phyloP scores from a whole-genome alignment of 1,140 invertebrate species.

The Megalopta genalis region DNA sequence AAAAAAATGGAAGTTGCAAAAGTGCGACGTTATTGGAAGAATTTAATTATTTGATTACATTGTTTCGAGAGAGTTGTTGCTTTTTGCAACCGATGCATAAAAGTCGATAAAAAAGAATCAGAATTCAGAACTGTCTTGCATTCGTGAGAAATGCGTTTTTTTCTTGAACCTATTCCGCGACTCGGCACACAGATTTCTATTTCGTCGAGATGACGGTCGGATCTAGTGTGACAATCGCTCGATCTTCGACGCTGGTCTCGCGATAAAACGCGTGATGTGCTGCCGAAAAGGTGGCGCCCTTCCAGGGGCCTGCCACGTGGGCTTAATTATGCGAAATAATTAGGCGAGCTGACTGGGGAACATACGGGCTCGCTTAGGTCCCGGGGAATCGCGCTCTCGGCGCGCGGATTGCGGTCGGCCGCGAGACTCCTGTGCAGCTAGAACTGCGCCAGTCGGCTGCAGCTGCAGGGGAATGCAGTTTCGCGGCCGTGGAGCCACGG shows the following conservation, averaged over 20 bases:
- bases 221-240: too few species aligned
- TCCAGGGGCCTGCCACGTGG: constrained; percentile 20
- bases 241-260: neutral
- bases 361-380: constrained; percentile 35
- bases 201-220: too few species aligned
- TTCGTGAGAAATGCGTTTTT: too few species aligned
- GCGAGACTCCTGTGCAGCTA: constrained; percentile 43
- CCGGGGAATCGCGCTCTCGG: constrained; percentile 50
- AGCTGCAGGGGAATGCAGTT: constrained; percentile 37
- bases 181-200: too few species aligned
- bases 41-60: too few species aligned
- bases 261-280: constrained; percentile 11
- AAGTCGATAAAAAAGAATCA: too few species aligned
- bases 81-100: too few species aligned
- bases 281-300: neutral
- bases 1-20: too few species aligned
- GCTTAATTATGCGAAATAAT: constrained; percentile 69
- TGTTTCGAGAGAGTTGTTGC: too few species aligned
- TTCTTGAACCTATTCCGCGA: too few species aligned
- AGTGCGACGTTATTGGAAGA: too few species aligned
- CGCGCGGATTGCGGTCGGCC: constrained; percentile 59
- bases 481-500: constrained; percentile 23
- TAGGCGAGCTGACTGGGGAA: constrained; percentile 43
- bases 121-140: too few species aligned
- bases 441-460: constrained; percentile 32